A percentile compares a stretch with the other conserved stretches of the same genome.
Evolutionary conservation across 92 coral and sea anemone species (phyloP).

Genomic region (Phenganax stokvisi): DNA sequence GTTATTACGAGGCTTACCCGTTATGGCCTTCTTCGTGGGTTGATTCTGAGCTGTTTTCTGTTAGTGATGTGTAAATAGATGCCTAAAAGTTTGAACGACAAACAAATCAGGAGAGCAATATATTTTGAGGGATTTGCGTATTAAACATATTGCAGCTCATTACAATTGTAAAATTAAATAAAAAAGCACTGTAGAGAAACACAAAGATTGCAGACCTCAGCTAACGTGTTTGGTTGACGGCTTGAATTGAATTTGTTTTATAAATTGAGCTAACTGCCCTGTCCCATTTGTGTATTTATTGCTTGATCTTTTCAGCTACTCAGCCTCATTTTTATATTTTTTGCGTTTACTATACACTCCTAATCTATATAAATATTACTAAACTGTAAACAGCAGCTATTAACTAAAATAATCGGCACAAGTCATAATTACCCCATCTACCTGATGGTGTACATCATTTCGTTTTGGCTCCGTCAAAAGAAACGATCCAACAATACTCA

Average conservation of each 20-base stretch:
- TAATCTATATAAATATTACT: background rate
- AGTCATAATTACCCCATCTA: background rate
- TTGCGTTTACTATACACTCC: too few relatives aligned
- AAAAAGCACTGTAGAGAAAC: background rate
- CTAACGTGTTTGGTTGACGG: too few relatives aligned
- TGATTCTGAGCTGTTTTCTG: background rate
- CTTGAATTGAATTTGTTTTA: too few relatives aligned
- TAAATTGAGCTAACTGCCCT: too few relatives aligned
- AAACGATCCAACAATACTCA: constrained; percentile 15
- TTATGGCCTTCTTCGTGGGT: background rate
- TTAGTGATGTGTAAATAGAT: background rate
- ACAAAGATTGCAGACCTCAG: background rate
- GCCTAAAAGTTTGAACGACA: background rate
- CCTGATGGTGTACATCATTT: background rate
- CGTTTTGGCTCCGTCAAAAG: background rate
- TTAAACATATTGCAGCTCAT: too few relatives aligned
- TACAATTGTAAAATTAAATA: background rate
- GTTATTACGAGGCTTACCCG: background rate
- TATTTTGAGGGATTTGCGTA: too few relatives aligned
- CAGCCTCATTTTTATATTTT: background rate
- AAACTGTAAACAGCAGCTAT: background rate
- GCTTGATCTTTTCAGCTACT: too few relatives aligned
- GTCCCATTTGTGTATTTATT: too few relatives aligned
- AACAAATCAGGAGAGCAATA: background rate
- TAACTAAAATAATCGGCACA: background rate